These are phyloP conservation scores for Agelas oroides DNA, from an alignment of 37 sponge, comb jelly and placozoan genomes.

Conservation along the genomic window DNA sequence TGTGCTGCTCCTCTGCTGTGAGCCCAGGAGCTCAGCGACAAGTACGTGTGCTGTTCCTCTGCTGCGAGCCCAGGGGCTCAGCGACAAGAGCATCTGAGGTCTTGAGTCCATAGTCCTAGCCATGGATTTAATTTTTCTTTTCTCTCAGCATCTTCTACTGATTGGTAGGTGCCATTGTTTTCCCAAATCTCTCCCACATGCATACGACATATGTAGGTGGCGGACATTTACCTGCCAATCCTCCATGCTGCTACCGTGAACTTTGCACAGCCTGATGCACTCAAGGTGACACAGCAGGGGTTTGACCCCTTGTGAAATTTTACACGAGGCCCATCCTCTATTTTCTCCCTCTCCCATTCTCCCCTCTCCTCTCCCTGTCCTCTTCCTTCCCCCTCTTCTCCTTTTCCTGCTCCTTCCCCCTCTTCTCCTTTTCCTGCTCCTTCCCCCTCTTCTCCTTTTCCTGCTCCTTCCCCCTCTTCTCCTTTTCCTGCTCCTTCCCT, in stretches of 20 bases:
- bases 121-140: too few species aligned
- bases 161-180: too few species aligned
- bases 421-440: not conserved
- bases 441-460: not conserved
- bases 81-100: too few species aligned
- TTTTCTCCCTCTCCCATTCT: too few species aligned
- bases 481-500: not conserved
- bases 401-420: not conserved
- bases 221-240: conserved; percentile 66
- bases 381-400: not conserved
- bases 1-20: too few species aligned
- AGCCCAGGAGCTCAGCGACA: too few species aligned
- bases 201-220: conserved; percentile 32
- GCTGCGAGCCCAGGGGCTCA: too few species aligned
- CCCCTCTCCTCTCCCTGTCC: too few species aligned
- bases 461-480: not conserved
- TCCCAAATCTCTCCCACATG: not conserved
- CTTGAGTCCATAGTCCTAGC: too few species aligned
- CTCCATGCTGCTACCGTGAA: conserved; percentile 33
- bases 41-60: too few species aligned
- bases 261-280: conserved; percentile 94
- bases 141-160: too few species aligned
- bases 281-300: conserved; percentile 64
- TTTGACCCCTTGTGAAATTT: not conserved
- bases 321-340: too few species aligned